A percentile compares a stretch with the other conserved stretches of the same genome.
Conservation (phyloP, 1,140 invertebrate species). For the Orius laevigatus region DNA sequence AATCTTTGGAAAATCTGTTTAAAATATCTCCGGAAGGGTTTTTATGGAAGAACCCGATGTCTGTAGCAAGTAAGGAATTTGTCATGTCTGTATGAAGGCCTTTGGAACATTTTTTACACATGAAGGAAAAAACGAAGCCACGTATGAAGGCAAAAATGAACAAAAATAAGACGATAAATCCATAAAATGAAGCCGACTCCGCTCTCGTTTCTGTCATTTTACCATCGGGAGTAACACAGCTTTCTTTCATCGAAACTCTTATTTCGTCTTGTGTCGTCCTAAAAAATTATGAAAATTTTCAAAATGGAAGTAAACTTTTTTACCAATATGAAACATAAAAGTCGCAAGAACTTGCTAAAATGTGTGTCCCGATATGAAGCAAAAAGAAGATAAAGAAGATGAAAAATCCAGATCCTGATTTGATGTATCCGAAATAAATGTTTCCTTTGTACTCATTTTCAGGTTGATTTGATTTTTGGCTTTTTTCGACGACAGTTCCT, state of each 20-base stretch:
- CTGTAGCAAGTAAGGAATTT: constrained; percentile 36
- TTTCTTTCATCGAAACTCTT: no score
- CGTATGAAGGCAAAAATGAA: constrained; percentile 1
- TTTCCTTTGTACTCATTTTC: constrained; percentile 19
- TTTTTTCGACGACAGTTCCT: no score
- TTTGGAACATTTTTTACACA: constrained; percentile 47
- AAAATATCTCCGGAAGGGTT: constrained; percentile 59
- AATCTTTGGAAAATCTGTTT: constrained; percentile 74
- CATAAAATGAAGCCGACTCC: constrained; percentile 6
- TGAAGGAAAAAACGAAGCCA: constrained; percentile 32
- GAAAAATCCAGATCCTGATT: constrained; percentile 40
- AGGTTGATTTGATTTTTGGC: constrained; percentile 22
- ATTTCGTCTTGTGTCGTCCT: no score
- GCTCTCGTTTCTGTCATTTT: no score
- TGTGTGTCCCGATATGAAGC: constrained; percentile 45
- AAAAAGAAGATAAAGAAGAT: constrained; percentile 37
- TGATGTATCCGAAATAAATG: constrained; percentile 37
- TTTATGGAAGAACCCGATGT: constrained; percentile 49
- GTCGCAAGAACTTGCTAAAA: constrained; percentile 48
- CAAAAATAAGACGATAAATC: not conserved
- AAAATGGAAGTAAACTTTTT: constrained; percentile 5
- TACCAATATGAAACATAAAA: constrained; percentile 61
- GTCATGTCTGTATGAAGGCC: constrained; percentile 52
- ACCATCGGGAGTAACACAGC: no score
- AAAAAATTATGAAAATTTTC: no score